Percentiles rank a stretch among this genome's conserved stretches.
phyloP scores from a whole-genome alignment of 2,113 vertebrate genomes.

The Phylloscopus trochilus region DNA sequence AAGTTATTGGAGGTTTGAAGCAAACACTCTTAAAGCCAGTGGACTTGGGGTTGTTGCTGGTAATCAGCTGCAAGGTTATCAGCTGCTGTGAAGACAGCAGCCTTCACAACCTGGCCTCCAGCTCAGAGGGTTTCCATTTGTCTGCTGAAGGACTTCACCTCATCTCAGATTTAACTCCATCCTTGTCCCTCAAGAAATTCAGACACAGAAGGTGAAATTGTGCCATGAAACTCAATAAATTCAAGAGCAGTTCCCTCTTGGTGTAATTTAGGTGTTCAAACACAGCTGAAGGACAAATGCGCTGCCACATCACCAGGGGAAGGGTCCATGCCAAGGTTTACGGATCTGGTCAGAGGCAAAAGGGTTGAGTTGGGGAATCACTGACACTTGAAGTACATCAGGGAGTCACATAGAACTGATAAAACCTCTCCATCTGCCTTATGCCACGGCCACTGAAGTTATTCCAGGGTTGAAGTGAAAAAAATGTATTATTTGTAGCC shows the following conservation, averaged over 20 bases:
- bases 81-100: background rate
- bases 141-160: background rate
- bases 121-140: background rate
- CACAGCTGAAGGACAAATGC: background rate
- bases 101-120: background rate
- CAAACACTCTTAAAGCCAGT: background rate
- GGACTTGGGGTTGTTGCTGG: background rate
- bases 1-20: background rate
- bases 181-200: background rate
- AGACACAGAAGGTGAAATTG: background rate
- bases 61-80: background rate
- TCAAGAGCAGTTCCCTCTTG: background rate
- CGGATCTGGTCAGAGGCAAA: background rate
- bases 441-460: background rate
- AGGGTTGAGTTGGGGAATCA: background rate
- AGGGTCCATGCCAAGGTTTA: background rate
- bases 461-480: background rate
- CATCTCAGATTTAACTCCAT: background rate
- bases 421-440: background rate
- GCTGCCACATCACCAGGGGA: background rate
- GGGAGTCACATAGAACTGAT: background rate
- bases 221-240: background rate
- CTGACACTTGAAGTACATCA: background rate
- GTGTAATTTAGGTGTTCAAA: background rate
- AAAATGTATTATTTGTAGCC: background rate